phyloP scores from a whole-genome alignment of 2,797 vertebrate species.

The Protonibea diacanthus region DNA sequence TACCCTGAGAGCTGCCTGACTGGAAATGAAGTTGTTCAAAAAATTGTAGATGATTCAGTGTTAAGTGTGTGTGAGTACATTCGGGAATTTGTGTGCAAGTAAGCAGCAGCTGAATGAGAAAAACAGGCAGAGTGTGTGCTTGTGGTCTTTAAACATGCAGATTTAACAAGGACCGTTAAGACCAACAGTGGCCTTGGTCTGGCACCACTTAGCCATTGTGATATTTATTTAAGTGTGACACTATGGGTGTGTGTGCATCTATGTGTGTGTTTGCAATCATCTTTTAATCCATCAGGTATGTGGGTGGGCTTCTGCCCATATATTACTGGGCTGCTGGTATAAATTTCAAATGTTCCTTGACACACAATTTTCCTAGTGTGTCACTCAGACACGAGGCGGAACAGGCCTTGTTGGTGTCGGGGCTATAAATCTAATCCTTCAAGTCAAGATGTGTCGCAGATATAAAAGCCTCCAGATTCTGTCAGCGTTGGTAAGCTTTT shows the following conservation, averaged over 20 bases:
- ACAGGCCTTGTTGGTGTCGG: conserved; percentile 19
- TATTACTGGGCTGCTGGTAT: conserved; percentile 22
- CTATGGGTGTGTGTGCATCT: not conserved
- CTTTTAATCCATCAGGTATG: conserved; percentile 35
- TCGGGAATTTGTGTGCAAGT: conserved; percentile 1
- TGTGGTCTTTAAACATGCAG: conserved; percentile 27
- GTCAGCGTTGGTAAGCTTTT: not conserved
- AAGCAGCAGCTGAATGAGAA: not conserved
- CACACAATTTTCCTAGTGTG: conserved; percentile 37
- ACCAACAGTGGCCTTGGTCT: conserved; percentile 12
- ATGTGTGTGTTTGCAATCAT: conserved; percentile 24
- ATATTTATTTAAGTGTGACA: conserved; percentile 12
- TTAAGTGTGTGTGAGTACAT: conserved; percentile 5
- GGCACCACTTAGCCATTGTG: conserved; percentile 1
- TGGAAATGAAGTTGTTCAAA: conserved; percentile 22
- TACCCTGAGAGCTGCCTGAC: conserved; percentile 16
- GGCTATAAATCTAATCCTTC: conserved; percentile 30
- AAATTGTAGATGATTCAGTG: not conserved
- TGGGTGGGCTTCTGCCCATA: conserved; percentile 16
- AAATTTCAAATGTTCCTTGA: conserved; percentile 46
- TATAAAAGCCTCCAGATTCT: conserved; percentile 11
- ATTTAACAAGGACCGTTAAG: conserved; percentile 34
- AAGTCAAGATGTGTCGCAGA: conserved; percentile 15
- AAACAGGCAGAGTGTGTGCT: not conserved
- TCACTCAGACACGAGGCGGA: conserved; percentile 28